Conservation (phyloP, 2,113 vertebrate species). For the Cyprinodon brontotheroides region DNA sequence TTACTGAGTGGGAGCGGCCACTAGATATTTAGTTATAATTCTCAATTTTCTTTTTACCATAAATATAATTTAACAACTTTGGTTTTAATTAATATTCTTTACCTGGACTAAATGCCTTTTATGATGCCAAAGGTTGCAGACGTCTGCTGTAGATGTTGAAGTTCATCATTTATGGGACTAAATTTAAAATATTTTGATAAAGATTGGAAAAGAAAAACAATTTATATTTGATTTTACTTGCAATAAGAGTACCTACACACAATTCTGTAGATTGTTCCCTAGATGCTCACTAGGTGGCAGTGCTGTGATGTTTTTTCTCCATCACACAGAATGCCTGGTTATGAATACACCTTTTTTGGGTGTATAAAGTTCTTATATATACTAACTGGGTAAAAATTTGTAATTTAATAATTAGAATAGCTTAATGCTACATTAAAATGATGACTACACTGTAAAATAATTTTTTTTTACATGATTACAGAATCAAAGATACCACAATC, state of each 20-base stretch:
- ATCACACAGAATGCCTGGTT: background rate
- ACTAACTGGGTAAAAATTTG: background rate
- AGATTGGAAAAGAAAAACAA: too few species aligned
- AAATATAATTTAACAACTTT: too few species aligned
- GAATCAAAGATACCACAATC: too few species aligned
- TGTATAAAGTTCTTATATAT: background rate
- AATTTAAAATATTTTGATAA: background rate
- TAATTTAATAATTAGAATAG: too few species aligned
- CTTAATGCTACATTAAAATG: background rate
- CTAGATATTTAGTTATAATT: too few species aligned
- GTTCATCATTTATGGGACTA: background rate
- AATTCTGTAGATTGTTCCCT: background rate
- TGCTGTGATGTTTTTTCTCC: constrained; percentile 1
- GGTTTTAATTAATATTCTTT: too few species aligned
- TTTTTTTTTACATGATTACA: too few species aligned
- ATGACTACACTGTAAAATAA: too few species aligned
- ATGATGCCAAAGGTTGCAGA: too few species aligned
- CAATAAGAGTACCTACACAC: background rate
- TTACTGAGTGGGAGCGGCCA: too few species aligned
- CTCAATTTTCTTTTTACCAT: too few species aligned
- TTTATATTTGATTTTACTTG: background rate
- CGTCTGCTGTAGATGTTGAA: background rate
- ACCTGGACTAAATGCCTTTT: too few species aligned
- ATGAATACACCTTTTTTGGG: background rate
- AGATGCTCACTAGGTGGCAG: constrained; percentile 49